Conservation (phyloP, 92 coral and sea anemone genomes). For the Actinernus sp. region DNA sequence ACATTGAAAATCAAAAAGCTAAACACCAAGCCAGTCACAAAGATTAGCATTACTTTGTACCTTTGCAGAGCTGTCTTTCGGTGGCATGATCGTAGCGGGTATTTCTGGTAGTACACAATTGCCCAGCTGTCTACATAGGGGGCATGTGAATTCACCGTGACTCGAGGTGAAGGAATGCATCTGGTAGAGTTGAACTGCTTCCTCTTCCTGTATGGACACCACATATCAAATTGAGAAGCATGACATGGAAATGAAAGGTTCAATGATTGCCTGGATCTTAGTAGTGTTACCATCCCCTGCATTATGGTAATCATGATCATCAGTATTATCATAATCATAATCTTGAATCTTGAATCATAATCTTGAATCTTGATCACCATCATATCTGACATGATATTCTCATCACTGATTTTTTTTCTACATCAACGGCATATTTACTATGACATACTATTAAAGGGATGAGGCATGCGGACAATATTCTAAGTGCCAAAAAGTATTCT, state of each 20-base stretch:
- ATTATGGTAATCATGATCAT: not conserved
- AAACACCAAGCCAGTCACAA: not conserved
- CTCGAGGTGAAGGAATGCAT: slow-evolving; percentile 78
- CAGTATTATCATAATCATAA: not conserved
- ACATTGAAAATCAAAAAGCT: not conserved
- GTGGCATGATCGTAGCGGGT: slow-evolving; percentile 72
- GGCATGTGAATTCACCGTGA: slow-evolving; percentile 95
- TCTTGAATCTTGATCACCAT: not conserved
- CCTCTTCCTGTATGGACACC: slow-evolving; percentile 87
- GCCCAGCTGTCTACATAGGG: slow-evolving; percentile 92
- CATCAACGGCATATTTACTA: too few relatives aligned
- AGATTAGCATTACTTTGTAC: slow-evolving; percentile 23
- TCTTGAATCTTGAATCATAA: not conserved
- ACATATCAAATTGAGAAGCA: not conserved
- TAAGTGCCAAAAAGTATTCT: too few relatives aligned
- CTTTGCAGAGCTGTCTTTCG: slow-evolving; percentile 42
- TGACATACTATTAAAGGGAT: too few relatives aligned
- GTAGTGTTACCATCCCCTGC: too few relatives aligned
- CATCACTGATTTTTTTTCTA: too few relatives aligned
- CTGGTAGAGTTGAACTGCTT: slow-evolving; percentile 71
- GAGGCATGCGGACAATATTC: too few relatives aligned
- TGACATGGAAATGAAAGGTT: not conserved
- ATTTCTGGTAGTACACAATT: slow-evolving; percentile 90
- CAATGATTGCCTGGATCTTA: too few relatives aligned
- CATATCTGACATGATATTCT: too few relatives aligned